Evolutionary conservation across 2,113 vertebrate species (phyloP).

Genomic region (Chinchilla lanigera): DNA sequence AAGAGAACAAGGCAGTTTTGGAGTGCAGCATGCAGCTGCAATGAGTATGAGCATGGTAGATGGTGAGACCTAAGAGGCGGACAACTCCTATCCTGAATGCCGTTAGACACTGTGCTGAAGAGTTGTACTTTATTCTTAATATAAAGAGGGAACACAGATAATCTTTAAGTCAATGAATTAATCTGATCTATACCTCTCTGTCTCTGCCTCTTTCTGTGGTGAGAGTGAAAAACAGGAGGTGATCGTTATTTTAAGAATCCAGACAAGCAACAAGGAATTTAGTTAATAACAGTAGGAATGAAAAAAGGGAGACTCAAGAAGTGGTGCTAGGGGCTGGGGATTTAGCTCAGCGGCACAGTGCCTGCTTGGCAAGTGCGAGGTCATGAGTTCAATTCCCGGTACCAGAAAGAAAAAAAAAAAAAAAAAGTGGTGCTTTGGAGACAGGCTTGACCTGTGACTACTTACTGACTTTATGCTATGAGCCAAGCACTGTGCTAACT

Average conservation of each 20-base stretch:
- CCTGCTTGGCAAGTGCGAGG: too few species aligned
- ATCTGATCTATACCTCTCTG: neutral
- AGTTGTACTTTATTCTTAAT: neutral
- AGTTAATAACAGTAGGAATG: neutral
- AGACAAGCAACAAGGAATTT: neutral
- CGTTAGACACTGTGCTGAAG: neutral
- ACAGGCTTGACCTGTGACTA: neutral
- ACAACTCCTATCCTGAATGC: neutral
- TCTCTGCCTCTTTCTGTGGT: neutral
- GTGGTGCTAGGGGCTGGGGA: too few species aligned
- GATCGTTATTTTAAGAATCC: neutral
- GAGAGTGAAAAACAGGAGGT: neutral
- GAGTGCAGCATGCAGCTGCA: neutral
- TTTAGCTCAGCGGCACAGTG: too few species aligned
- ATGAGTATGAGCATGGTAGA: neutral
- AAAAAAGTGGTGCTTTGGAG: neutral
- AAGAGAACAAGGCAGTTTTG: neutral
- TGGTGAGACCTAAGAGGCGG: neutral
- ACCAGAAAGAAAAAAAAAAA: too few species aligned
- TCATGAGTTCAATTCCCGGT: too few species aligned
- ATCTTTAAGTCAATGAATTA: neutral
- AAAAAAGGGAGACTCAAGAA: neutral
- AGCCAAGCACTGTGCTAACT: neutral
- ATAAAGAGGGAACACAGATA: neutral
- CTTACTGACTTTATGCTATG: neutral